Evolutionary conservation across 23 tunicate species (phyloP), one percentile per base, ranked within the genome.

Genomic region (Halocynthia aurantium): DNA sequence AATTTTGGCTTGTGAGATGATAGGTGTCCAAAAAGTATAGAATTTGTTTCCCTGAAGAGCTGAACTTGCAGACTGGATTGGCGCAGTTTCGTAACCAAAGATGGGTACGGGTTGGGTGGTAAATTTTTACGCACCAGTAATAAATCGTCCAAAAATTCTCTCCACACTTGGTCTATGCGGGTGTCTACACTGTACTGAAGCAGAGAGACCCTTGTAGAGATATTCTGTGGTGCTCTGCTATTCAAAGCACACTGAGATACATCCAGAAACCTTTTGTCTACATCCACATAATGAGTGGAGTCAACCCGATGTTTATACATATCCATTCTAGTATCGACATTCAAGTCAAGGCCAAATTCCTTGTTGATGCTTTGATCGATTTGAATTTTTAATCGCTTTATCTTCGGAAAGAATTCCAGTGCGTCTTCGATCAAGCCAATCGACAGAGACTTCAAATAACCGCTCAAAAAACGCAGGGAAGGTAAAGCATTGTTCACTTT

Each of bases 101-200:
- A 22, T 40, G 93, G 86, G 64, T 68, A 77, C 11, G 93, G 93
- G 64, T 87, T 87, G 7, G 93, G 86, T 12, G 93, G 93, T n/a
- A 82, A 70, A 56, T 77, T 64, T 20, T 82, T 81, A 8, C 58
- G 50, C 44, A n/a, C 12, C 10, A 87, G 66, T 7, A 87, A 66
- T 62, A 87, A 52, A 69, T 50, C 31, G 10, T 87, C 64, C 52
- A 82, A 18, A 22, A 87, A 82, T 20, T 58, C 78, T 76, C 50
- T 76, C 86, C 86, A 82, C 0, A 78, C 70, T 71, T 77, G 69
- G 71, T 87, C 93, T 17, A 87, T 51, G 22, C 93, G 56, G 17
- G 77, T 55, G 74, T 87, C 93, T 19, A 76, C 66, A 61, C 85
- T 61, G 52, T 87, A 87, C 64, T 87, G 93, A 83, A 87, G 55